phyloP scores from a whole-genome alignment of 2,888 invertebrate species.

The Heliconius ismenius region DNA sequence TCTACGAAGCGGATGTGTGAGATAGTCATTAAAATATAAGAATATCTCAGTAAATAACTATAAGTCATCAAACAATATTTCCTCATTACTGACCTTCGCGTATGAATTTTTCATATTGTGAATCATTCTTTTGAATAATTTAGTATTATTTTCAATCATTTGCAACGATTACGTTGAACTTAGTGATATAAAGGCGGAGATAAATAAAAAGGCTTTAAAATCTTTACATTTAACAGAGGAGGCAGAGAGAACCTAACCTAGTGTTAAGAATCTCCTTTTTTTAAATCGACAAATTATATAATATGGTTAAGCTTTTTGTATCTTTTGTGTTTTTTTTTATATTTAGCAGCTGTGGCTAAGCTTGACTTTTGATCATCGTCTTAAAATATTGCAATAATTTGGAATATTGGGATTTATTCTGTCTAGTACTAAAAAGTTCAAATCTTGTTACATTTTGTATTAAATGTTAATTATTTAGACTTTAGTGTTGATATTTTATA shows the following conservation, averaged over 20 bases:
- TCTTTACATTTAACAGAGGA: neutral
- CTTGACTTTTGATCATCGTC: neutral
- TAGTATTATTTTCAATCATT: conserved; percentile 31
- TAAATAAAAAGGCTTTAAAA: neutral
- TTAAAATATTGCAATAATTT: neutral
- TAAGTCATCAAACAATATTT: neutral
- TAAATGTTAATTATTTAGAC: too few relatives aligned
- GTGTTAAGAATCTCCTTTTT: neutral
- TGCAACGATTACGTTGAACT: neutral
- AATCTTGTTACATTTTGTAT: too few relatives aligned
- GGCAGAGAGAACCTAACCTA: neutral
- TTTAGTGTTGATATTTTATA: too few relatives aligned
- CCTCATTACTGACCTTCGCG: conserved; percentile 6
- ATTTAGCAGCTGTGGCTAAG: neutral
- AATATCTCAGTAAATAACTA: neutral
- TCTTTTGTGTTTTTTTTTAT: neutral
- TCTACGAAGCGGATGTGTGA: neutral
- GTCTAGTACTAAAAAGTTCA: too few relatives aligned
- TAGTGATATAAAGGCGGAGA: neutral
- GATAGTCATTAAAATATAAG: neutral
- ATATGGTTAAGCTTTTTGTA: neutral
- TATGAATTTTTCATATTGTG: conserved; percentile 2
- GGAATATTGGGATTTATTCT: neutral
- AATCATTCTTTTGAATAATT: conserved; percentile 2
- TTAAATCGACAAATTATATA: neutral